Conservation (phyloP, 1,140 invertebrate genomes). For the Frieseomelitta varia region DNA sequence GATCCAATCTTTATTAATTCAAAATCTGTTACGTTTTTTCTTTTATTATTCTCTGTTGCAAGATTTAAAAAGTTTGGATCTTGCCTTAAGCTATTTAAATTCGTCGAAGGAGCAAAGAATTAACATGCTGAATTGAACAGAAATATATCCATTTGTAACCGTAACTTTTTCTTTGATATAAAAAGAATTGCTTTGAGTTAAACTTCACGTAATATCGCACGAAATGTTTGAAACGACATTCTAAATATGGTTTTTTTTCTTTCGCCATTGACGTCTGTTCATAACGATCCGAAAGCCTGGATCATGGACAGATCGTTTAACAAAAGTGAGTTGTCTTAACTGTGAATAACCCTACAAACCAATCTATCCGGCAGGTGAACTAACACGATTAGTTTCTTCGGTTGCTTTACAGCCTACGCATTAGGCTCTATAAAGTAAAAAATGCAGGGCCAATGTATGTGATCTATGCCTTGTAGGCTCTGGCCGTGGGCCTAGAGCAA, state of each 20-base stretch:
- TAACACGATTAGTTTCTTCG: constrained; percentile 48
- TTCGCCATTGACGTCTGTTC: background rate
- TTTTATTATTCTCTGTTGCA: background rate
- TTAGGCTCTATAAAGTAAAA: constrained; percentile 44
- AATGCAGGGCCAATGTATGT: constrained; percentile 45
- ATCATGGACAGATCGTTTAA: background rate
- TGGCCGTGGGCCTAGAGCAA: constrained; percentile 84
- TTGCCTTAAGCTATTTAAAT: background rate
- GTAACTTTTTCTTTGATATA: background rate
- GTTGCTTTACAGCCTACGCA: constrained; percentile 37
- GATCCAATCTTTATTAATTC: background rate
- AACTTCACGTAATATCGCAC: too few relatives aligned
- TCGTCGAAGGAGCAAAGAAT: background rate
- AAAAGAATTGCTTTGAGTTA: background rate
- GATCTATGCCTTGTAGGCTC: constrained; percentile 81
- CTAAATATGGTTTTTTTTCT: background rate
- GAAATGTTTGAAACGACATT: background rate
- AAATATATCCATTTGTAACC: background rate
- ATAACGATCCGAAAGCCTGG: background rate
- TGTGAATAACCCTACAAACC: constrained; percentile 46
- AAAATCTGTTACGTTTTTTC: background rate
- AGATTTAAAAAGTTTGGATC: background rate
- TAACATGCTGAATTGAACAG: background rate
- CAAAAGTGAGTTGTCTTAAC: constrained; percentile 1
- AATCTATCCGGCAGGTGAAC: background rate